A percentile compares a stretch with the other conserved stretches of the same genome.
Evolutionary conservation across 2,113 vertebrate species (phyloP).

Genomic region (Rhinichthys klamathensis): DNA sequence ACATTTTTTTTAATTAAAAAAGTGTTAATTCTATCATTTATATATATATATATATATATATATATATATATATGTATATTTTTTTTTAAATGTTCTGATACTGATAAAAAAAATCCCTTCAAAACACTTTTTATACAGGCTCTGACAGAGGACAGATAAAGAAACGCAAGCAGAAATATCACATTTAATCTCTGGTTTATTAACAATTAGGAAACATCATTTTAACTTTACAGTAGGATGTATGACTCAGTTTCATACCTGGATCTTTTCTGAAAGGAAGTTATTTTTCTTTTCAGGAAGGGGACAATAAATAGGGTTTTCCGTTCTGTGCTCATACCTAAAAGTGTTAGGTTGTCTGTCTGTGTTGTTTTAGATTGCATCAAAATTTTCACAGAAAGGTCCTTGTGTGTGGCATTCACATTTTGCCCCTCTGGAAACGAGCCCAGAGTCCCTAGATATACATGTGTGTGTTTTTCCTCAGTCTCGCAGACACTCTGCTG

Average conservation of each 20-base stretch:
- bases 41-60: no score
- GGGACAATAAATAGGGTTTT: not conserved
- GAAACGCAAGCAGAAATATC: not conserved
- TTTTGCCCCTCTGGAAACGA: not conserved
- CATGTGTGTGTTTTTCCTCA: not conserved
- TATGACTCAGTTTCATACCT: not conserved
- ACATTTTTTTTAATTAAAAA: no score
- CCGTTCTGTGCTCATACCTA: conserved; percentile 5
- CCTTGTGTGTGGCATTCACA: conserved; percentile 4
- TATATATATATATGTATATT: no score
- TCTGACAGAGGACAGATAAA: not conserved
- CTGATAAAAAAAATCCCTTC: not conserved
- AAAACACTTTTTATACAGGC: not conserved
- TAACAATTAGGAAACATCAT: not conserved
- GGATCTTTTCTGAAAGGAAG: not conserved
- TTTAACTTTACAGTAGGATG: no score
- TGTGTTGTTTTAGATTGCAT: conserved; percentile 15
- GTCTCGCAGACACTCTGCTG: conserved; percentile 1
- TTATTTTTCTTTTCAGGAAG: not conserved
- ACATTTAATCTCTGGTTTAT: not conserved
- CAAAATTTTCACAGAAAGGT: not conserved
- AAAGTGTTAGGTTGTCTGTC: conserved; percentile 3
- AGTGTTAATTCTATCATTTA: no score
- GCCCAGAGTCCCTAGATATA: not conserved
- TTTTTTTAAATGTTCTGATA: no score